Percentiles rank a stretch among this genome's conserved stretches.
Conservation (phyloP, 2,113 vertebrate species). For the Cyphomyrus plagiostoma region DNA sequence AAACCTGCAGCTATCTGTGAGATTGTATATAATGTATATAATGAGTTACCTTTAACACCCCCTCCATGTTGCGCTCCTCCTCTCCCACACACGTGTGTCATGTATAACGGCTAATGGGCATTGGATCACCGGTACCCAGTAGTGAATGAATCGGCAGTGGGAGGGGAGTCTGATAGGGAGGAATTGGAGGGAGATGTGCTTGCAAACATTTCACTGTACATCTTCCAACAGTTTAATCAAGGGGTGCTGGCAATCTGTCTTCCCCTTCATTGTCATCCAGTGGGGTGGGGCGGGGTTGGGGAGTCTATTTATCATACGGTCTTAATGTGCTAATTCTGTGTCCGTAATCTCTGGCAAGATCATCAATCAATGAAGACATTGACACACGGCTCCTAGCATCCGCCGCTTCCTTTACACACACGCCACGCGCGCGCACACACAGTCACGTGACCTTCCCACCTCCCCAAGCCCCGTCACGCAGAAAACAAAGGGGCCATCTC, state of each 20-base stretch:
- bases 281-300: conserved; percentile 33
- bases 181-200: conserved; percentile 23
- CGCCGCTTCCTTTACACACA: conserved; percentile 23
- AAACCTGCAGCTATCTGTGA: neutral
- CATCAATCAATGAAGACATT: conserved; percentile 87
- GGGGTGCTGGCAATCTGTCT: conserved; percentile 39
- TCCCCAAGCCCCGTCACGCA: conserved; percentile 63
- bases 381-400: conserved; percentile 51
- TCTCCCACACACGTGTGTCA: neutral
- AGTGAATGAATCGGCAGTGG: neutral
- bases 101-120: conserved; percentile 12
- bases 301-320: conserved; percentile 73
- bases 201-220: conserved; percentile 22
- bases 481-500: conserved; percentile 80
- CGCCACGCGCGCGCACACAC: neutral
- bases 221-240: conserved; percentile 42
- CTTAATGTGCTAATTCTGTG: conserved; percentile 71
- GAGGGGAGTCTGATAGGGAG: conserved; percentile 29
- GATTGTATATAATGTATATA: neutral
- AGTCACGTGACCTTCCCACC: conserved; percentile 23
- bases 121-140: neutral
- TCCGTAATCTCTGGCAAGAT: conserved; percentile 71
- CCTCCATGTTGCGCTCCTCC: neutral
- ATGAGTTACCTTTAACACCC: neutral
- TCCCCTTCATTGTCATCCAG: conserved; percentile 41